Evolutionary conservation across 1,140 invertebrate species (phyloP).

Genomic region (Heliothis virescens): DNA sequence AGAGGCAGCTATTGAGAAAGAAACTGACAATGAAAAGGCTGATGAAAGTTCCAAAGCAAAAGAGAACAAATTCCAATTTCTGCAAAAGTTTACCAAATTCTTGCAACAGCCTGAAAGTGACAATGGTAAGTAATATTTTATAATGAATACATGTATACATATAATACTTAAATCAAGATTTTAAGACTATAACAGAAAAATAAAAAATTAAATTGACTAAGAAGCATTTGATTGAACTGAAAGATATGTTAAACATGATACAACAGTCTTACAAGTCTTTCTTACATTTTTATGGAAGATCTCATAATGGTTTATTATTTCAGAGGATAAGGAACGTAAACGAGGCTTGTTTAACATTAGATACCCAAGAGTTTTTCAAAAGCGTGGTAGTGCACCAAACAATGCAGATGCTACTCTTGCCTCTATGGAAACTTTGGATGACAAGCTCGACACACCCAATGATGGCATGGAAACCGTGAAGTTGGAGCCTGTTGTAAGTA

Average conservation of each 20-base stretch:
- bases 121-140: slow-evolving; percentile 56
- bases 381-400: slow-evolving; percentile 59
- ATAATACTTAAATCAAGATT: too few species aligned
- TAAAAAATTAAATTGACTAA: neutral
- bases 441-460: slow-evolving; percentile 86
- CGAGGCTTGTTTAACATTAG: slow-evolving; percentile 73
- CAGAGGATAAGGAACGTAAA: slow-evolving; percentile 62
- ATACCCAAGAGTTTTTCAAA: slow-evolving; percentile 81
- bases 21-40: slow-evolving; percentile 80
- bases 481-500: slow-evolving; percentile 85
- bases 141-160: neutral
- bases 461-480: slow-evolving; percentile 91
- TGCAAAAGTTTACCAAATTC: slow-evolving; percentile 72
- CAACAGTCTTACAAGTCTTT: too few species aligned
- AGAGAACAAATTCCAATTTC: slow-evolving; percentile 68
- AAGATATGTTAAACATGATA: too few species aligned
- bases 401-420: slow-evolving; percentile 89
- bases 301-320: slow-evolving; percentile 49
- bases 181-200: neutral
- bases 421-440: slow-evolving; percentile 92
- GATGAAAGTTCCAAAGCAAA: slow-evolving; percentile 75
- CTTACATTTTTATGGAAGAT: slow-evolving; percentile 4
- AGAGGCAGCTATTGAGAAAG: slow-evolving; percentile 81
- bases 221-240: too few species aligned
- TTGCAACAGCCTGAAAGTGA: slow-evolving; percentile 67